These are phyloP conservation scores for Esperia sulphurella DNA, from an alignment of 2,888 invertebrate species.

Conservation along the genomic window DNA sequence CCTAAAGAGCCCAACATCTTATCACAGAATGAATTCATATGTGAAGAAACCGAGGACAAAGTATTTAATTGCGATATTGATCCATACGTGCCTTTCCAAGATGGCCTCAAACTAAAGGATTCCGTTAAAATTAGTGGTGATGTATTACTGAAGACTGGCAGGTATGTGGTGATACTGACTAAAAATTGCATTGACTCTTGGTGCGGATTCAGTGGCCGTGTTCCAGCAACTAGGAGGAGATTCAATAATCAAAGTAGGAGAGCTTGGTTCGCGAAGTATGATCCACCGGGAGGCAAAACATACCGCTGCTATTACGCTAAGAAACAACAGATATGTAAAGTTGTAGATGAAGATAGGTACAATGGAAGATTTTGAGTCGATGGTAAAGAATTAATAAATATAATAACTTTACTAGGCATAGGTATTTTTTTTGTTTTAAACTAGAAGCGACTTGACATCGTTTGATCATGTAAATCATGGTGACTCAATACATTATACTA, in stretches of 20 bases:
- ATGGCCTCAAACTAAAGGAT: slow-evolving; percentile 42
- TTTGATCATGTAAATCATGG: slow-evolving; percentile 9
- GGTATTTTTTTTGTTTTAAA: background rate
- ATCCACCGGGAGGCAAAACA: slow-evolving; percentile 53
- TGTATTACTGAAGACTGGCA: slow-evolving; percentile 49
- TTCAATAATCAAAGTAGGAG: too few relatives aligned
- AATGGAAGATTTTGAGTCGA: too few relatives aligned
- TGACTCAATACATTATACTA: slow-evolving; percentile 7
- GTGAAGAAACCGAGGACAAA: slow-evolving; percentile 44
- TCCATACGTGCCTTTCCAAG: slow-evolving; percentile 42
- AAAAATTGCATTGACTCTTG: slow-evolving; percentile 42
- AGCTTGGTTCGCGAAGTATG: slow-evolving; percentile 25
- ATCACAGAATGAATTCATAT: slow-evolving; percentile 64
- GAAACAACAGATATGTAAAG: slow-evolving; percentile 61
- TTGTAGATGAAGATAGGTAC: background rate
- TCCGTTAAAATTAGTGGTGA: slow-evolving; percentile 30
- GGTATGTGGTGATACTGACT: slow-evolving; percentile 35
- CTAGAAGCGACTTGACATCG: background rate
- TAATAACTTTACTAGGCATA: too few relatives aligned
- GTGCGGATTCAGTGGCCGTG: slow-evolving; percentile 55
- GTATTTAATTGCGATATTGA: slow-evolving; percentile 54
- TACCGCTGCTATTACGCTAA: slow-evolving; percentile 60
- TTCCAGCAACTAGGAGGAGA: slow-evolving; percentile 18
- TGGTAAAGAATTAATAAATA: too few relatives aligned
- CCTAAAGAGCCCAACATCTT: slow-evolving; percentile 48